Conservation (phyloP, 1,140 invertebrate species). For the Leguminivora glycinivorella region DNA sequence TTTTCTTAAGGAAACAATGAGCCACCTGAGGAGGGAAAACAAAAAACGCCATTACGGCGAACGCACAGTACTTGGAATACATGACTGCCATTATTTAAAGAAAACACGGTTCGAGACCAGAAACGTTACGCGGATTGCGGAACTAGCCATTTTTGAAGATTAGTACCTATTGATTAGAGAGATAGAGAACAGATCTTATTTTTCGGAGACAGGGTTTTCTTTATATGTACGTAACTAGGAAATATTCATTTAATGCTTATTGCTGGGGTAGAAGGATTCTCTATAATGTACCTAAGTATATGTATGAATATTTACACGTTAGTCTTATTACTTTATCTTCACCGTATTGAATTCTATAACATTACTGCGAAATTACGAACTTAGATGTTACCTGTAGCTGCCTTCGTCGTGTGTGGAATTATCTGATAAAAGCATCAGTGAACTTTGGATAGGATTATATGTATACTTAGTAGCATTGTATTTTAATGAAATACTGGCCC, state of each 20-base stretch:
- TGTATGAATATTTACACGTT: no score
- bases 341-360: no score
- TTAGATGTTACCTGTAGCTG: neutral
- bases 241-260: no score
- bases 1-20: constrained; percentile 42
- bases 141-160: neutral
- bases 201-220: neutral
- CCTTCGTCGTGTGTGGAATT: neutral
- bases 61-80: constrained; percentile 22
- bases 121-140: neutral
- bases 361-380: neutral
- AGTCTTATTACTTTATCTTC: no score
- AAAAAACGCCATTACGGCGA: constrained; percentile 42
- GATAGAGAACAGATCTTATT: neutral
- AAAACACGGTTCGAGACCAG: constrained; percentile 18
- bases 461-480: no score
- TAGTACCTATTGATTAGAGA: neutral
- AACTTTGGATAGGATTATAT: no score
- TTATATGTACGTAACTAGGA: no score
- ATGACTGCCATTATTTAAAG: constrained; percentile 28
- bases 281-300: no score
- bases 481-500: neutral
- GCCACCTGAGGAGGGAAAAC: constrained; percentile 44
- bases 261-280: no score
- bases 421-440: no score